Percentiles rank a stretch among this genome's conserved stretches.
phyloP scores from a whole-genome alignment of 1,140 invertebrate genomes.

The Drosophila bocki region DNA sequence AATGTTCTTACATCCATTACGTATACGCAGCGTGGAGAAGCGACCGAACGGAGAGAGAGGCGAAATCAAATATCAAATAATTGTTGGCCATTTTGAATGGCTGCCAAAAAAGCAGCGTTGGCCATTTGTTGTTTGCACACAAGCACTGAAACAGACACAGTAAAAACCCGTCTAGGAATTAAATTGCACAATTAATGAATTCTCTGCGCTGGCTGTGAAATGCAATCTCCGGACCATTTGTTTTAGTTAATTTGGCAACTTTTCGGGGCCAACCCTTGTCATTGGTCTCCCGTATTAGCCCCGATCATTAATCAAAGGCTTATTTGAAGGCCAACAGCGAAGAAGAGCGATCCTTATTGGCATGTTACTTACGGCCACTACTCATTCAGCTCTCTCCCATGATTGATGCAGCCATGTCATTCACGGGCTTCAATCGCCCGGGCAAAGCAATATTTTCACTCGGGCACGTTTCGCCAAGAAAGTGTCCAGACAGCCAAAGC shows the following conservation, averaged over 20 bases:
- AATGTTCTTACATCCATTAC: constrained; percentile 47
- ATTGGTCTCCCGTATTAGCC: constrained; percentile 5
- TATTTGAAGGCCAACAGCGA: constrained; percentile 13
- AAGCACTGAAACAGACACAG: background rate
- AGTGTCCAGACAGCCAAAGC: constrained; percentile 39
- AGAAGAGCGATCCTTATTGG: constrained; percentile 20
- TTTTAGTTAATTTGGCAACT: constrained; percentile 52
- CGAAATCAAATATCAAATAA: constrained; percentile 69
- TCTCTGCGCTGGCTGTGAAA: constrained; percentile 12
- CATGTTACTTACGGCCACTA: constrained; percentile 30
- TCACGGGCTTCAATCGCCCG: constrained; percentile 18
- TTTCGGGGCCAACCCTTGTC: constrained; percentile 36
- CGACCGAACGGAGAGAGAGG: background rate
- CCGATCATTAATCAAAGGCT: constrained; percentile 39
- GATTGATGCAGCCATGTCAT: constrained; percentile 63
- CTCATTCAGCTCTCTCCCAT: constrained; percentile 14
- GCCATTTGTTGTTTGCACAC: constrained; percentile 51
- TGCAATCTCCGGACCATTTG: constrained; percentile 48
- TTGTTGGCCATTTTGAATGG: constrained; percentile 66
- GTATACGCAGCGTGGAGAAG: constrained; percentile 55
- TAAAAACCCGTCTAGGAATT: constrained; percentile 14
- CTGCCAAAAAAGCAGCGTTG: constrained; percentile 53
- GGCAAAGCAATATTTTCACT: background rate
- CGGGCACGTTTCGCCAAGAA: constrained; percentile 17
- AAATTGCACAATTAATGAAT: constrained; percentile 50